A percentile compares a stretch with the other conserved stretches of the same genome.
Conservation (phyloP, 2,797 vertebrate species). For the Lacerta bilineata region DNA sequence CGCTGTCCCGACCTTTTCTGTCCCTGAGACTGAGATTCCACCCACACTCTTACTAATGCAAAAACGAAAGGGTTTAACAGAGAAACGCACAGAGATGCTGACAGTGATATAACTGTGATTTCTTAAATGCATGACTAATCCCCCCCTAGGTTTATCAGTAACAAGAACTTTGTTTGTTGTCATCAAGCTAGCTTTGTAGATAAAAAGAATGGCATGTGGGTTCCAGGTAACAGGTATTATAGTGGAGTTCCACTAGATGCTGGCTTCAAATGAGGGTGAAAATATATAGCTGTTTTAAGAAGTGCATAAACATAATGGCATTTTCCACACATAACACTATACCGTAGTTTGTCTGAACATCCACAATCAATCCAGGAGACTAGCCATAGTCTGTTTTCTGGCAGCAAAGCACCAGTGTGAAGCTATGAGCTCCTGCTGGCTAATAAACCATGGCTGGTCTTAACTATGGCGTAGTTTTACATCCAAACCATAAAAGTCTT, state of each 20-base stretch:
- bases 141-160: neutral
- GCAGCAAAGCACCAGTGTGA: no score
- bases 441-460: no score
- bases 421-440: no score
- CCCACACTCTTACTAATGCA: constrained; percentile 39
- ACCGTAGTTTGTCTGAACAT: no score
- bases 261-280: neutral
- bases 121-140: neutral
- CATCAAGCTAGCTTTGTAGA: neutral
- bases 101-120: neutral
- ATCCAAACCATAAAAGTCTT: no score
- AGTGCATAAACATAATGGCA: neutral
- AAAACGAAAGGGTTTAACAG: neutral
- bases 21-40: constrained; percentile 31
- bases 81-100: neutral
- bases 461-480: no score
- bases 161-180: neutral
- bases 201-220: neutral
- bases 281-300: neutral
- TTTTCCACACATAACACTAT: no score
- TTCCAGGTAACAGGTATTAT: neutral
- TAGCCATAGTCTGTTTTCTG: no score
- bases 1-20: constrained; percentile 56
- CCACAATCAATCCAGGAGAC: no score
- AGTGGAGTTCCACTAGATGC: neutral